Conservation (phyloP, 1,140 invertebrate genomes). For the Coenobita brevimanus region DNA sequence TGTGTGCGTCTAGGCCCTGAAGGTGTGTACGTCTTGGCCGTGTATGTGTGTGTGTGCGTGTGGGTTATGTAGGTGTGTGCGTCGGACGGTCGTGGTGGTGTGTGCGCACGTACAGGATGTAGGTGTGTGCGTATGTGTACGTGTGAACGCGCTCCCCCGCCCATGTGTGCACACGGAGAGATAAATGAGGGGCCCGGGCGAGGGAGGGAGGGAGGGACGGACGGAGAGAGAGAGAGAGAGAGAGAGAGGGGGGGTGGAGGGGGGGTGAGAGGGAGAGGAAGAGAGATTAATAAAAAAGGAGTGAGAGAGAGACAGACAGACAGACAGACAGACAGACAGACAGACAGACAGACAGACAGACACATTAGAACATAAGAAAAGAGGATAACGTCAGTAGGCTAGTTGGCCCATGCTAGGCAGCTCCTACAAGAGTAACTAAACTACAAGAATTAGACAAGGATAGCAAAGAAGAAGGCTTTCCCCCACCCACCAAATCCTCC, state of each 20-base stretch:
- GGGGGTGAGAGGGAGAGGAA: background rate
- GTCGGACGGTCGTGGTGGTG: background rate
- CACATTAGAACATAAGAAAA: too few relatives aligned
- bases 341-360: too few relatives aligned
- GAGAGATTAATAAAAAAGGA: too few relatives aligned
- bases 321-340: too few relatives aligned
- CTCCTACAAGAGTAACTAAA: too few relatives aligned
- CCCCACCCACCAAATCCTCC: too few relatives aligned
- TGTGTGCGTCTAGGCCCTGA: too few relatives aligned
- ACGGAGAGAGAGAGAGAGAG: background rate
- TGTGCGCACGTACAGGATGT: background rate
- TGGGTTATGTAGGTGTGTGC: background rate
- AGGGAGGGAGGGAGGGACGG: background rate
- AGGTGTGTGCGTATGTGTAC: background rate
- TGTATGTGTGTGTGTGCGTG: background rate
- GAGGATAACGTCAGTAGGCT: too few relatives aligned
- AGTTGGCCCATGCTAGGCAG: too few relatives aligned
- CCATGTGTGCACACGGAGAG: conserved; percentile 3
- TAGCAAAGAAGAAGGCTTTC: too few relatives aligned
- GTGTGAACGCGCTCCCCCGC: conserved; percentile 14
- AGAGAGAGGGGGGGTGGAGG: background rate
- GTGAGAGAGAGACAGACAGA: too few relatives aligned
- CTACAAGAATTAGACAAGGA: too few relatives aligned
- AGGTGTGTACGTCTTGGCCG: background rate
- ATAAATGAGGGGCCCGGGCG: background rate